Conservation (phyloP, 2,113 vertebrate species). For the Hypocryptadius cinnamomeus region DNA sequence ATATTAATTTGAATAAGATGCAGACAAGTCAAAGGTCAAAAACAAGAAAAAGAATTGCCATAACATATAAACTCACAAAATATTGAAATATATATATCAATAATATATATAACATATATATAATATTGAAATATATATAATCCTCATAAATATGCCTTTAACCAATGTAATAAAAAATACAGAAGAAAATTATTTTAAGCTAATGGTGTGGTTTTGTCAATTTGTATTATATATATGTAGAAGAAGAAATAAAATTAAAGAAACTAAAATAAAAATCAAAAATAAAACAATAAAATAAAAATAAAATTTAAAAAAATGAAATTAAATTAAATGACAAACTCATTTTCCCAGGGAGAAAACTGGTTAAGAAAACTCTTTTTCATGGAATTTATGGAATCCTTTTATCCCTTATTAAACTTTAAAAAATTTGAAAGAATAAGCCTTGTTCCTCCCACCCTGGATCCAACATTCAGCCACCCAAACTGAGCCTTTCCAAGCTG, state of each 20-base stretch:
- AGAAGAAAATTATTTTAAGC: neutral
- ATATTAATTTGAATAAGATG: too few relatives aligned
- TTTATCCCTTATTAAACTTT: neutral
- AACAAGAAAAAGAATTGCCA: too few relatives aligned
- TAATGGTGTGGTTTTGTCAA: neutral
- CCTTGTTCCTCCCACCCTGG: too few relatives aligned
- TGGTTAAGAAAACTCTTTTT: neutral
- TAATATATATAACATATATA: too few relatives aligned
- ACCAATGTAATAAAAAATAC: neutral
- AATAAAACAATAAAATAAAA: neutral
- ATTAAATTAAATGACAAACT: neutral
- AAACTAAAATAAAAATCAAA: neutral
- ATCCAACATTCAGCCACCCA: neutral
- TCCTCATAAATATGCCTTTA: neutral
- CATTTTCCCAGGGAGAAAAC: neutral
- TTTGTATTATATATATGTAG: neutral
- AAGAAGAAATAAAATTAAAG: neutral
- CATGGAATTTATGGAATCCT: neutral
- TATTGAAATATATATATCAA: too few relatives aligned
- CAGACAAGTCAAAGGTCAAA: too few relatives aligned
- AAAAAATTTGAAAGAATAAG: neutral
- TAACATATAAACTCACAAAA: too few relatives aligned
- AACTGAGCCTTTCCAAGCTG: accelerated
- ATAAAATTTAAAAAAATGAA: neutral
- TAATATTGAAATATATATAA: neutral